phyloP scores from a whole-genome alignment of 1,140 invertebrate species.

The Gerris buenoi region DNA sequence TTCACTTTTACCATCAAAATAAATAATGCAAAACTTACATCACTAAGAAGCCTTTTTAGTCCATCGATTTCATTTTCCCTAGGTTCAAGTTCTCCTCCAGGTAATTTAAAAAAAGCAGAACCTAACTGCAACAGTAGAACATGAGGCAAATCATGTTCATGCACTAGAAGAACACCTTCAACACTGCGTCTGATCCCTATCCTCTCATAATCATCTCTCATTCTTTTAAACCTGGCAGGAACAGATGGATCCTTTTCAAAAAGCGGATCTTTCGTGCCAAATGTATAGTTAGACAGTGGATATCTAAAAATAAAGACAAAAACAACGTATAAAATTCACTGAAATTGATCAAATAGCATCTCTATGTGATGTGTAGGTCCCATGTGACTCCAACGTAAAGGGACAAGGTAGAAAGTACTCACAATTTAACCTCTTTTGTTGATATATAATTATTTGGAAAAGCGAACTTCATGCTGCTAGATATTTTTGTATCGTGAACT shows the following conservation, averaged over 20 bases:
- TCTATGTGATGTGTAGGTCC: too few relatives aligned
- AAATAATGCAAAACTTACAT: constrained; percentile 49
- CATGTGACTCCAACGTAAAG: too few relatives aligned
- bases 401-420: too few relatives aligned
- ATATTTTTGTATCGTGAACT: too few relatives aligned
- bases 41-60: constrained; percentile 80
- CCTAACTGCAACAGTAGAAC: constrained; percentile 92
- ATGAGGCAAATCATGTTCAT: constrained; percentile 96
- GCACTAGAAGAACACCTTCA: constrained; percentile 91
- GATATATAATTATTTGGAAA: too few relatives aligned
- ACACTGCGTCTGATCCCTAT: constrained; percentile 82
- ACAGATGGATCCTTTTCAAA: constrained; percentile 99
- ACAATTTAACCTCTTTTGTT: too few relatives aligned
- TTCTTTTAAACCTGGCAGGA: constrained; percentile 90
- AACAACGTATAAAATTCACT: too few relatives aligned
- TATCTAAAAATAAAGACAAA: constrained; percentile 44
- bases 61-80: constrained; percentile 97
- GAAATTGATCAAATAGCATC: too few relatives aligned
- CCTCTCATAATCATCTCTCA: constrained; percentile 97
- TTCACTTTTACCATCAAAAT: too few relatives aligned
- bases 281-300: constrained; percentile 97
- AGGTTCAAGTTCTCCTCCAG: constrained; percentile 92
- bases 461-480: too few relatives aligned
- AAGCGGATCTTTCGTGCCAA: constrained; percentile 95
- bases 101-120: constrained; percentile 98